Evolutionary conservation across 2,113 vertebrate genomes (phyloP).

Genomic region (Dasypus novemcinctus): DNA sequence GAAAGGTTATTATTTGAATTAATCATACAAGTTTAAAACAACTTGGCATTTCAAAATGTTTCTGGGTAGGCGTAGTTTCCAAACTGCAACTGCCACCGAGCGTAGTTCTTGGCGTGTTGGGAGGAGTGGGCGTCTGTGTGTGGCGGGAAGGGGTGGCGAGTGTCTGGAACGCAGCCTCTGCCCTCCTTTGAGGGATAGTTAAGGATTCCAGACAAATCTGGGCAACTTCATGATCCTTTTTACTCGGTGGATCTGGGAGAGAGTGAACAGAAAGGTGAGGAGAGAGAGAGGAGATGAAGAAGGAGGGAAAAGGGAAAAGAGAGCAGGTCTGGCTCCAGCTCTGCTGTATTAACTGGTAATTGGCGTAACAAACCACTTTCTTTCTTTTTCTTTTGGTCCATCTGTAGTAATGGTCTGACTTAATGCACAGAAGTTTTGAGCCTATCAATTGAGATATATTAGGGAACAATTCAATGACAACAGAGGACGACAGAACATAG

Average conservation of each 20-base stretch:
- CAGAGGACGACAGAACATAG: background rate
- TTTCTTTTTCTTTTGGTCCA: background rate
- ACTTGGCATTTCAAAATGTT: slow-evolving; percentile 81
- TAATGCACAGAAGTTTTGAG: background rate
- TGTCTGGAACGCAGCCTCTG: background rate
- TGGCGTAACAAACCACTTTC: background rate
- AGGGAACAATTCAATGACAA: background rate
- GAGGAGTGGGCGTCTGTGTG: background rate
- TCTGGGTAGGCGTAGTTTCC: slow-evolving; percentile 77
- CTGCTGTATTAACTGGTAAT: background rate
- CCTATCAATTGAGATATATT: background rate
- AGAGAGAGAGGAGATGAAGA: background rate
- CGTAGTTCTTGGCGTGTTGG: background rate
- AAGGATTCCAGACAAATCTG: background rate
- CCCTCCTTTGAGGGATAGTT: background rate
- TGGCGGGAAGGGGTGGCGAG: background rate
- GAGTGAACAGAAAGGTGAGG: background rate
- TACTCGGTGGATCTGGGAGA: background rate
- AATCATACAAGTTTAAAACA: slow-evolving; percentile 79
- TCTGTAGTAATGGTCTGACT: background rate
- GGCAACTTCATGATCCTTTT: background rate
- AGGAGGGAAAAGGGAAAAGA: background rate
- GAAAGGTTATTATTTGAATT: slow-evolving; percentile 82
- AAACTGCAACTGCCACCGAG: slow-evolving; percentile 61
- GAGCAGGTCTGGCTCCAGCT: background rate